Percentiles rank a stretch among this genome's conserved stretches.
These are phyloP conservation scores for Gryon sp. DNA, from an alignment of 1,140 invertebrate genomes.

Conservation along the genomic window DNA sequence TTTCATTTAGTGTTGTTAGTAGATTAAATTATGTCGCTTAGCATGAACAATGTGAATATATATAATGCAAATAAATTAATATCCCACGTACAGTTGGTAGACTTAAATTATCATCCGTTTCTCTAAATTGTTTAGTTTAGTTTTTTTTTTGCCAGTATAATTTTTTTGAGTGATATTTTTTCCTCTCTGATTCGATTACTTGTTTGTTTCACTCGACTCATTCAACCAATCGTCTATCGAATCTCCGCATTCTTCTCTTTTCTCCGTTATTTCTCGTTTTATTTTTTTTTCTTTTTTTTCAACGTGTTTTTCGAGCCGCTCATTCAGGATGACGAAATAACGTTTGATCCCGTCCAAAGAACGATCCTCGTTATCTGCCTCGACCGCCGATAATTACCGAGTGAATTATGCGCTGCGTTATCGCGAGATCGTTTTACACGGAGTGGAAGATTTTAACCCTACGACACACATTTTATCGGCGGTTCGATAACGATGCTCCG, in stretches of 20 bases:
- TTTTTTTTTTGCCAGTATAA: too few species aligned
- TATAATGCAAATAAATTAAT: too few species aligned
- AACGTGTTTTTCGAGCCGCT: constrained; percentile 25
- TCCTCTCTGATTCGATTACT: background rate
- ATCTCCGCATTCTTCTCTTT: constrained; percentile 4
- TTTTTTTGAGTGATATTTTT: background rate
- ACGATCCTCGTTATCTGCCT: constrained; percentile 68
- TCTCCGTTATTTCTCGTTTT: too few species aligned
- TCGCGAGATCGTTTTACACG: constrained; percentile 57
- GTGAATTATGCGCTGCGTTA: constrained; percentile 54
- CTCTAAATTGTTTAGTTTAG: too few species aligned
- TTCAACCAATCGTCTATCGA: constrained; percentile 3
- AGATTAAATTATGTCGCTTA: too few species aligned
- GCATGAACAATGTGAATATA: too few species aligned
- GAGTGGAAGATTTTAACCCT: constrained; percentile 63
- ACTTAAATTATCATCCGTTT: too few species aligned
- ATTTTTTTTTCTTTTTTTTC: constrained; percentile 4
- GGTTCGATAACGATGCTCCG: constrained; percentile 36
- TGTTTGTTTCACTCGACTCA: background rate
- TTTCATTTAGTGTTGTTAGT: too few species aligned
- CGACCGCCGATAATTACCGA: constrained; percentile 51
- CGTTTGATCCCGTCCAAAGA: constrained; percentile 66
- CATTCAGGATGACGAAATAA: constrained; percentile 48
- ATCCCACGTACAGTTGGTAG: too few species aligned
- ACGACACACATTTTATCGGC: constrained; percentile 60